Base-by-base conservation (phyloP, 2,113 vertebrate genomes). In the Sapajus apella region DNA sequence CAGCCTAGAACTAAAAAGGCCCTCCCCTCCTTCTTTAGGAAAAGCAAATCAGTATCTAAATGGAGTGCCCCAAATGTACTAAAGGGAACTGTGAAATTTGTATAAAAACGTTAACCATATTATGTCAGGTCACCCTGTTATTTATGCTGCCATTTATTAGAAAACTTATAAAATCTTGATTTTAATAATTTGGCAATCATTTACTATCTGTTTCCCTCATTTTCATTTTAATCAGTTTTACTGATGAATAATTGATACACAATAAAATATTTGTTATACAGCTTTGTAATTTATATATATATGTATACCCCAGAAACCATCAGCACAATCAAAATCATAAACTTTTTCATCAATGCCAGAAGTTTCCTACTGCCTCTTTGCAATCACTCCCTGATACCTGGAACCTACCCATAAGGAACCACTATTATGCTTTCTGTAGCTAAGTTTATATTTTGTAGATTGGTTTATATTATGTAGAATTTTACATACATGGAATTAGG, bases 11-110 rank as follows among this genome's bases (percentile, higher is more conserved):
- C 40, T 86, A 56, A 64, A 64, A 64, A 64, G 40, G 68, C 27
- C 37, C 30, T 37, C 37, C 14, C 4, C 47, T 5, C 35, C 17
- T 20, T 10, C 55, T 79, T n/a, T 37, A 13, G 27, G 61, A 80
- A 37, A 8, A 20, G 25, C 23, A 79, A 87, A 23, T 47, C 14
- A 2, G 2, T 43, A 25, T 55, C 50, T 56, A 56, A 47, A 32
- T 20, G 12, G 1, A 16, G 20, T 23, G 0, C 20, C 30, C 45
- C 17, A 56, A 27, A n/a, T 37, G 4, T 1, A 21, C 11, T 61
- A 23, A 32, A 80, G 47, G 7, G 8, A n/a, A n/a, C 7, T n/a
- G 12, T 66, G 64, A 50, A 50, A 50, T 50, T 13, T 4, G 11
- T 4, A 37, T 56, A 25, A 52, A 25, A 25, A 3, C 3, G 17